Evolutionary conservation across 2,113 vertebrate genomes (phyloP), one percentile per base, ranked within the genome.

Genomic region (Cynopterus brachyotis): DNA sequence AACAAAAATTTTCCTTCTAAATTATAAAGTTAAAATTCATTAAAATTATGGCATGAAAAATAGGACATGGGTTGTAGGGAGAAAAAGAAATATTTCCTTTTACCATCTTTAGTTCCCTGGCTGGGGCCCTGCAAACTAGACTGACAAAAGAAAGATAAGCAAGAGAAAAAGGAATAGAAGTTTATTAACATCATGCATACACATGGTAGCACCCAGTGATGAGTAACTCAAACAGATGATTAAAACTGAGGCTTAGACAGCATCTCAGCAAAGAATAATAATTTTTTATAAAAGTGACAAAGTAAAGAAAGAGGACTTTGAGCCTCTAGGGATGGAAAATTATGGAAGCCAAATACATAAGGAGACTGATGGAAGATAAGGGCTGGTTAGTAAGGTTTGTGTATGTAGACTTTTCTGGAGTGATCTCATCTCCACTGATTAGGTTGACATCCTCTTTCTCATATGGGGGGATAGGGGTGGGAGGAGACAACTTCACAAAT

Each of bases 11-110:
- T 60, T 37, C 45, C 64, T 60, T 94, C 62, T 73, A 94, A 92
- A 64, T 88, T 79, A 78, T 11, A 45, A 22, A 86, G 42, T 89
- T 70, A 89, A 91, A 93, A 89, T 47, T 86, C 37, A 86, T 69
- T 80, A 72, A 53, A 81, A 81, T 79, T 20, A 67, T 72, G 47
- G n/a, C 17, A 73, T 28, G 15, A 79, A 59, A 66, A 79, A 82
- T 10, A 73, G 8, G 5, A 59, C 50, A 50, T 10, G 15, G 3
- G 20, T 81, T 32, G 15, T 40, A n/a, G 16, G 20, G 7, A 28
- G 13, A 26, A 17, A 57, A 32, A 75, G 45, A 32, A 62, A 35
- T 3, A 55, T 91, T 75, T 86, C 16, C 10, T 59, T 59, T 35
- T 60, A 26, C 19, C 32, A 62, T 40, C 9, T 89, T 69, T 9